phyloP scores from a whole-genome alignment of 2,888 invertebrate species.

The Leptopilina drosophilae region DNA sequence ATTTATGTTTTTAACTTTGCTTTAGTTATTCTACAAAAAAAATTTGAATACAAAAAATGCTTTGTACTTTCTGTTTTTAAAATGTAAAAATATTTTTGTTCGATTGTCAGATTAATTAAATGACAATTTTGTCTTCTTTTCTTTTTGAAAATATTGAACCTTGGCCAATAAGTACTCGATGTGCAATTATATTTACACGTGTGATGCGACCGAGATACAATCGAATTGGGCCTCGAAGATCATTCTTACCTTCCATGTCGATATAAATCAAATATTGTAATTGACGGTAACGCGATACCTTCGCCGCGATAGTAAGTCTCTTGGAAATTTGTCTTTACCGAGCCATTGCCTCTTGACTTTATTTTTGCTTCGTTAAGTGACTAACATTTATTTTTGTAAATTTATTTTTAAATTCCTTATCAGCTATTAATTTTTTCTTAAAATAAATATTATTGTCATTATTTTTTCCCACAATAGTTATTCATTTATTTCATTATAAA shows the following conservation, averaged over 20 bases:
- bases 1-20: too few species aligned
- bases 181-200: conserved; percentile 24
- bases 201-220: conserved; percentile 30
- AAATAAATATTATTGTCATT: too few species aligned
- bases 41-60: too few species aligned
- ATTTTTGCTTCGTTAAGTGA: conserved; percentile 23
- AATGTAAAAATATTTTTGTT: too few species aligned
- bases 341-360: conserved; percentile 19
- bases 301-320: conserved; percentile 33
- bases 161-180: conserved; percentile 21
- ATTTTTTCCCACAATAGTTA: too few species aligned
- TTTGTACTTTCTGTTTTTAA: too few species aligned
- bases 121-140: background rate
- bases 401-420: background rate
- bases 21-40: too few species aligned
- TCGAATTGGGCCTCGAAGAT: conserved; percentile 30
- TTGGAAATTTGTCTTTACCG: conserved; percentile 36
- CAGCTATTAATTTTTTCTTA: background rate
- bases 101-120: conserved; percentile 1
- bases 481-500: too few species aligned
- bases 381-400: background rate
- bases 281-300: conserved; percentile 41
- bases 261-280: conserved; percentile 42
- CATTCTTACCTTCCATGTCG: conserved; percentile 38
- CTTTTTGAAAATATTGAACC: conserved; percentile 1